Evolutionary conservation across 2,113 vertebrate species (phyloP).

Genomic region (Eptesicus fuscus): DNA sequence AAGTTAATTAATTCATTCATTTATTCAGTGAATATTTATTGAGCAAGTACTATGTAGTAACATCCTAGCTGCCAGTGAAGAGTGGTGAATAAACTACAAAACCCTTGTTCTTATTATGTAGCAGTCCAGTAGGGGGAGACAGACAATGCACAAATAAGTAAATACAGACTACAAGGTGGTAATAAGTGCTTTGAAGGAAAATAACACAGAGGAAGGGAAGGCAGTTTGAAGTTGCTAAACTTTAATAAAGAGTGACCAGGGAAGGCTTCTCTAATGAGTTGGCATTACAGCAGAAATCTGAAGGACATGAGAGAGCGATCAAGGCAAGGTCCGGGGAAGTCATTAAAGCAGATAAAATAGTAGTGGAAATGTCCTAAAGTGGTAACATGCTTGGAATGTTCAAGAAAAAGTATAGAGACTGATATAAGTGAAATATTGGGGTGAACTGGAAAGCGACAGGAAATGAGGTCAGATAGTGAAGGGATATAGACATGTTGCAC

Average conservation of each 20-base stretch:
- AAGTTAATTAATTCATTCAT: neutral
- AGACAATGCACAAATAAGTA: neutral
- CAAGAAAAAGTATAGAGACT: neutral
- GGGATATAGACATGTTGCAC: neutral
- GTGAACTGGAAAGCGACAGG: neutral
- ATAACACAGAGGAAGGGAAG: neutral
- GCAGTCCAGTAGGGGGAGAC: neutral
- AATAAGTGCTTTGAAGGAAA: neutral
- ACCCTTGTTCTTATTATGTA: neutral
- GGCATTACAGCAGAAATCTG: neutral
- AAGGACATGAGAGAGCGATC: neutral
- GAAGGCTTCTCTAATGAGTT: neutral
- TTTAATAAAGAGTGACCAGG: neutral
- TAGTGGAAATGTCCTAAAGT: neutral
- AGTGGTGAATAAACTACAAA: neutral
- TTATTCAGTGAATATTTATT: neutral
- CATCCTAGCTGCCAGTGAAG: neutral
- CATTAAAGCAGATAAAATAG: neutral
- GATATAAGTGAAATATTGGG: neutral
- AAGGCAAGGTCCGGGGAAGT: neutral
- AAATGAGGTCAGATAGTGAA: neutral
- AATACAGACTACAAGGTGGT: neutral
- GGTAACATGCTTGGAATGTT: neutral
- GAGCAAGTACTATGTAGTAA: neutral
- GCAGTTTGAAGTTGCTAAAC: neutral